phyloP scores from a whole-genome alignment of 2,888 invertebrate species.

The Coecobrya sp. region DNA sequence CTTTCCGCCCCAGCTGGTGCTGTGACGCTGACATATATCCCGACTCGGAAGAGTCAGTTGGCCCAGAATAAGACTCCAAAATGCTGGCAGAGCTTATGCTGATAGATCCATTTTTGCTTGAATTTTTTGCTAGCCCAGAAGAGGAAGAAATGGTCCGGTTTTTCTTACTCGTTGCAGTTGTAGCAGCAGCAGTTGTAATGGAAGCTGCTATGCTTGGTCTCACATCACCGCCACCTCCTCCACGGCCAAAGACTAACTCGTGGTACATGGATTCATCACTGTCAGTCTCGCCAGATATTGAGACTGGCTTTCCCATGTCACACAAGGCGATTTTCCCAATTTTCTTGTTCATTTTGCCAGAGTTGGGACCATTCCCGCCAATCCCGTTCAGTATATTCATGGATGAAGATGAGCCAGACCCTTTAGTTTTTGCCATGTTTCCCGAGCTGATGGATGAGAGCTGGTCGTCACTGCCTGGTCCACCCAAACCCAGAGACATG shows the following conservation, averaged over 20 bases:
- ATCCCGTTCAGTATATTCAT: conserved; percentile 76
- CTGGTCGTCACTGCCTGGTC: conserved; percentile 80
- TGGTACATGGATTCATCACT: conserved; percentile 86
- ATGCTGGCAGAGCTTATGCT: conserved; percentile 81
- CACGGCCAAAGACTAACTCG: conserved; percentile 85
- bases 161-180: conserved; percentile 63
- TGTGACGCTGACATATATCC: conserved; percentile 83
- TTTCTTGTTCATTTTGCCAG: conserved; percentile 80
- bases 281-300: conserved; percentile 85
- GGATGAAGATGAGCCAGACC: conserved; percentile 74
- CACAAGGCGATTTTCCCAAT: conserved; percentile 85
- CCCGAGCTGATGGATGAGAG: conserved; percentile 75
- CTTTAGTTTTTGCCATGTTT: conserved; percentile 71
- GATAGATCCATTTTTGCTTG: conserved; percentile 80
- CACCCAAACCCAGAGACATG: conserved; percentile 85
- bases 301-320: conserved; percentile 86
- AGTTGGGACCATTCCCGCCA: conserved; percentile 65
- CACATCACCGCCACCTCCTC: conserved; percentile 69
- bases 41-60: conserved; percentile 82
- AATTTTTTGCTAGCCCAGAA: conserved; percentile 77
- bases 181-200: conserved; percentile 5
- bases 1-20: conserved; percentile 81
- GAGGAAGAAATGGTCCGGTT: conserved; percentile 72
- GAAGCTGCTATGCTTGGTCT: conserved; percentile 74
- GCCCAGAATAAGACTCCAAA: conserved; percentile 77